Conservation (phyloP, 2,797 vertebrate species). For the Chelmon rostratus region DNA sequence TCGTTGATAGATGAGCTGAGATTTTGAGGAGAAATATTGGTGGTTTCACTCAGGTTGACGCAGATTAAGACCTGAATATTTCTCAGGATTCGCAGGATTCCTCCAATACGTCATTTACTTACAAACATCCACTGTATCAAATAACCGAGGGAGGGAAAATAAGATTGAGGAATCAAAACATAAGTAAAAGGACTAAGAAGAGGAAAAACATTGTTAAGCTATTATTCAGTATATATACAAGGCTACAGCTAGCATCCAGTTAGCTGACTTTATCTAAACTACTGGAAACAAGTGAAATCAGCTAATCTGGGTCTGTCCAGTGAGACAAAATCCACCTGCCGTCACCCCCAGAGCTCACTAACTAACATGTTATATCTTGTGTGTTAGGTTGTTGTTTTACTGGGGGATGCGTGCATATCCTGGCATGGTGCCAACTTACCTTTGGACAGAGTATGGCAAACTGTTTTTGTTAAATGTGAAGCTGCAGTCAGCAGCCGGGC, state of each 20-base stretch:
- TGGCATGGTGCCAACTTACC: neutral
- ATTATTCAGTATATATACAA: too few relatives aligned
- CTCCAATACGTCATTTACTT: too few relatives aligned
- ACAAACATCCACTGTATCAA: too few relatives aligned
- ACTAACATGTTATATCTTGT: neutral
- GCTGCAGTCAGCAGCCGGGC: neutral
- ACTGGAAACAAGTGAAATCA: neutral
- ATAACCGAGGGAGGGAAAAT: too few relatives aligned
- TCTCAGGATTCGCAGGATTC: too few relatives aligned
- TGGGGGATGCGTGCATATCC: neutral
- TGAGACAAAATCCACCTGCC: neutral
- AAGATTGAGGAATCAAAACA: neutral
- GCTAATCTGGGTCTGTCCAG: neutral
- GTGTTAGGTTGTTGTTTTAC: neutral
- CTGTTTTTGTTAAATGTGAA: neutral
- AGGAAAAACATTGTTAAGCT: neutral
- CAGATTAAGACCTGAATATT: too few relatives aligned
- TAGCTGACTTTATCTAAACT: too few relatives aligned
- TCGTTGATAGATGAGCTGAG: too few relatives aligned
- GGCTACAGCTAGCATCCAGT: neutral
- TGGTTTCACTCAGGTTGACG: too few relatives aligned
- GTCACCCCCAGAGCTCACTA: neutral
- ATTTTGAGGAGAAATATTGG: too few relatives aligned
- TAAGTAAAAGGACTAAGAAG: neutral
- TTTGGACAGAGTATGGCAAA: neutral